Evolutionary conservation across 2,888 invertebrate genomes (phyloP).

Genomic region (Abscondita cerata): DNA sequence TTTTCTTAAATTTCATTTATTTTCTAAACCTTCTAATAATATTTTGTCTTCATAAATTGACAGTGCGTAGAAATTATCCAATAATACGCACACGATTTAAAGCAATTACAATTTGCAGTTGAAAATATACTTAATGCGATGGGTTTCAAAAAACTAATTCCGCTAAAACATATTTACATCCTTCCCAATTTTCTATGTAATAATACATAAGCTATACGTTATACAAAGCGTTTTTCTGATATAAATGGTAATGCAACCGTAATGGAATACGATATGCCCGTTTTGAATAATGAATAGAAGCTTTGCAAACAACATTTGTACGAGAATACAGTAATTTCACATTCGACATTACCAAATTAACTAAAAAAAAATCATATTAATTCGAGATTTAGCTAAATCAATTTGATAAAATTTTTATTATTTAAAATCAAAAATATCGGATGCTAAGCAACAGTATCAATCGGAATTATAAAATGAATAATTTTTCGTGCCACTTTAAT

Average conservation of each 20-base stretch:
- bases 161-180: too few species aligned
- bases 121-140: too few species aligned
- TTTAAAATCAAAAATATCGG: too few species aligned
- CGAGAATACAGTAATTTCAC: neutral
- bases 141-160: too few species aligned
- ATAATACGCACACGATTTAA: too few species aligned
- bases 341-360: neutral
- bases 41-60: too few species aligned
- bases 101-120: too few species aligned
- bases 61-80: too few species aligned
- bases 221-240: constrained; percentile 7
- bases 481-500: constrained; percentile 17
- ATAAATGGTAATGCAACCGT: constrained; percentile 8
- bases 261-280: constrained; percentile 10
- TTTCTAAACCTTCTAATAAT: too few species aligned
- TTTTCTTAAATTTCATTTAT: too few species aligned
- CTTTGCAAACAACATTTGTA: neutral
- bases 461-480: constrained; percentile 13
- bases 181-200: constrained; percentile 1
- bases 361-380: neutral
- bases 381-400: neutral
- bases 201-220: constrained; percentile 8
- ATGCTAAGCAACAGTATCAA: neutral
- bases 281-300: constrained; percentile 4
- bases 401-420: neutral